These are phyloP conservation scores for Spodoptera picta DNA, from an alignment of 2,888 invertebrate species.

Conservation along the genomic window DNA sequence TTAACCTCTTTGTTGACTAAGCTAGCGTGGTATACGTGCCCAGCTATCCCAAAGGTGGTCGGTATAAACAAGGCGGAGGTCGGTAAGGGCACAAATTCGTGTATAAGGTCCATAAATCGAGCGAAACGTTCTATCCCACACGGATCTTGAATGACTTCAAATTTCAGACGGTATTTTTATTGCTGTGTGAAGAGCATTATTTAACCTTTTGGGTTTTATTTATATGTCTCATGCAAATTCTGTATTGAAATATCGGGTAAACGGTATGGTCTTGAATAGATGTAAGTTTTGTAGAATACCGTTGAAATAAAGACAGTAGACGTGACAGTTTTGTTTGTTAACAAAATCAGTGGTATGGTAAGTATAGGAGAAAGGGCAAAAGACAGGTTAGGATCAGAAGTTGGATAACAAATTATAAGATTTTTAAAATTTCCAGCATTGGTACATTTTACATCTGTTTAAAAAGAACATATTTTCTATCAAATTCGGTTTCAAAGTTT, in stretches of 20 bases:
- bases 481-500: too few relatives aligned
- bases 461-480: too few relatives aligned
- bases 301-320: background rate
- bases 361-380: too few relatives aligned
- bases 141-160: slow-evolving; percentile 64
- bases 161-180: slow-evolving; percentile 62
- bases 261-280: background rate
- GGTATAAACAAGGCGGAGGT: slow-evolving; percentile 59
- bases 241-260: slow-evolving; percentile 14
- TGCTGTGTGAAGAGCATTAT: slow-evolving; percentile 51
- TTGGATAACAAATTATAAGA: too few relatives aligned
- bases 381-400: too few relatives aligned
- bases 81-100: slow-evolving; percentile 61
- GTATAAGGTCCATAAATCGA: slow-evolving; percentile 66
- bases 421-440: too few relatives aligned
- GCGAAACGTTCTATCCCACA: slow-evolving; percentile 55
- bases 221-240: slow-evolving; percentile 42
- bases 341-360: too few relatives aligned
- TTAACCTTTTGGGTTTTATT: slow-evolving; percentile 55
- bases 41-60: slow-evolving; percentile 32
- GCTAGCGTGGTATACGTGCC: slow-evolving; percentile 26
- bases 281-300: background rate
- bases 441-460: too few relatives aligned
- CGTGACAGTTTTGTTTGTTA: too few relatives aligned
- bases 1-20: slow-evolving; percentile 23